A percentile compares a stretch with the other conserved stretches of the same genome.
Evolutionary conservation across 2,113 vertebrate genomes (phyloP).

Genomic region (Corythoichthys haematopterus): DNA sequence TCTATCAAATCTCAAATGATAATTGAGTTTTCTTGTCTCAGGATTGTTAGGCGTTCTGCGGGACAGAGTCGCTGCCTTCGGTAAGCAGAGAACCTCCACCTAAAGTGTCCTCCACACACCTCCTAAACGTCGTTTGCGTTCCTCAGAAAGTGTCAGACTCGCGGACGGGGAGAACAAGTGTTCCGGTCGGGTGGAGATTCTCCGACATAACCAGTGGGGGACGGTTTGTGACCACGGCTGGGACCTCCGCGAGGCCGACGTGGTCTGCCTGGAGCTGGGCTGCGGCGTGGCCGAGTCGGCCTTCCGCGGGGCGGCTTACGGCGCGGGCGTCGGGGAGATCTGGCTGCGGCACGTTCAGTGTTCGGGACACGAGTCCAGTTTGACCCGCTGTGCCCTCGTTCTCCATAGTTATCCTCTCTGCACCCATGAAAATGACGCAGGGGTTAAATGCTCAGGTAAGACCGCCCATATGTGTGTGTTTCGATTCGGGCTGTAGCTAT

Average conservation of each 20-base stretch:
- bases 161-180: conserved; percentile 58
- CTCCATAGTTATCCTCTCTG: conserved; percentile 50
- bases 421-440: conserved; percentile 60
- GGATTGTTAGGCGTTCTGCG: conserved; percentile 44
- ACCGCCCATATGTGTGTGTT: neutral
- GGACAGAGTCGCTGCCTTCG: conserved; percentile 55
- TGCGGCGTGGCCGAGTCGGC: conserved; percentile 64
- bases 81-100: conserved; percentile 39
- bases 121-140: conserved; percentile 14
- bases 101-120: neutral
- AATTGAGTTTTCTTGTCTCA: conserved; percentile 27
- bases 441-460: conserved; percentile 71
- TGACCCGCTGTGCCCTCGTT: conserved; percentile 53
- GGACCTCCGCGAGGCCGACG: conserved; percentile 62
- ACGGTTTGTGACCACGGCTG: conserved; percentile 67
- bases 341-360: conserved; percentile 63
- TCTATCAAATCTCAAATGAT: neutral
- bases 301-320: conserved; percentile 29
- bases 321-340: conserved; percentile 48
- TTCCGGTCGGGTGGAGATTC: conserved; percentile 70
- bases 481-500: too few species aligned
- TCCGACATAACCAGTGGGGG: conserved; percentile 63
- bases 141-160: conserved; percentile 58
- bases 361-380: conserved; percentile 59
- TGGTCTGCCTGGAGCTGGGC: conserved; percentile 71